Evolutionary conservation across 92 coral and sea anemone species (phyloP), one percentile per base, ranked within the genome.

Genomic region (Actinostola sp.): DNA sequence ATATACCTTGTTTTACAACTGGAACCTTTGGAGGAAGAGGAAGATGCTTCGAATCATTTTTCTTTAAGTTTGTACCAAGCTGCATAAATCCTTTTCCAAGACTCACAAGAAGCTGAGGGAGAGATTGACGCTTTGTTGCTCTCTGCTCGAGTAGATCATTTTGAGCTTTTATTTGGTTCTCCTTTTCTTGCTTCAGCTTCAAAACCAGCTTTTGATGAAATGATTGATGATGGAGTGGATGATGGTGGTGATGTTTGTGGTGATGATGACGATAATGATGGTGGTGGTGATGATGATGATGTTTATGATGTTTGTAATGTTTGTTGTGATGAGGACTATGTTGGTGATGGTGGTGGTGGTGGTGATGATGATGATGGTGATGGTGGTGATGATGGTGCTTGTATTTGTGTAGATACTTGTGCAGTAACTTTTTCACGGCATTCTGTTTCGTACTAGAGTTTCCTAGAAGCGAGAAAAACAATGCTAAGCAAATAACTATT

Each of bases 21-120:
- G 74, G 23, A 13, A 0, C 44, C 36, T 6, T 27, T 43, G 39
- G 48, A 7, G 19, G 8, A n/a, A n/a, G n/a, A 10, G 43, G 19
- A 50, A 45, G 33, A 19, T 39, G 38, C 30, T 21, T 38, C 17
- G 74, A 33, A 2, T 68, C 23, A 19, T 51, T 36, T 12, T 51
- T 68, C 3, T 39, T 48, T 26, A 64, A 53, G 15, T 75, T 52
- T 30, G 24, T 34, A 10, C 81, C 81, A 27, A 75, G 65, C 66
- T 75, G 42, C 63, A 75, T 32, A 27, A 75, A 75, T 21, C 81
- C 81, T 64, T 75, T 74, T 7, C 81, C 81, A 42, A 75, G 72
- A 39, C 81, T 75, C 16, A 75, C 64, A 8, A 75, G 72, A 17
- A 75, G 72, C 55, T 75, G 63, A 23, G 81, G 81, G 11, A 75